A percentile compares a stretch with the other conserved stretches of the same genome.
Conservation (phyloP, 2,888 invertebrate genomes). For the Caenorhabditis sp. region DNA sequence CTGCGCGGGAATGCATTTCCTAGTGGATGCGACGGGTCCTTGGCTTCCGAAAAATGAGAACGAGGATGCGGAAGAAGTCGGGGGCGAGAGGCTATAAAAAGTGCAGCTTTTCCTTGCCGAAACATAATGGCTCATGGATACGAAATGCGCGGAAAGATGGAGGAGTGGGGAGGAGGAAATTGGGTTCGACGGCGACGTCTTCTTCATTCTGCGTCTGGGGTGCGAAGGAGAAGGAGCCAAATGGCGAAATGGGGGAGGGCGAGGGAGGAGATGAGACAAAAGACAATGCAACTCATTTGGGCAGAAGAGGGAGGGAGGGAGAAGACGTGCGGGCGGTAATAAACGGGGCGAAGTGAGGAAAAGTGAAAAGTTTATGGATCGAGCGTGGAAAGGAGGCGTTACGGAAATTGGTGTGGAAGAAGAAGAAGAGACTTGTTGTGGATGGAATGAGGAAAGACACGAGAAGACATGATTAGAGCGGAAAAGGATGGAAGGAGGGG, state of each 20-base stretch:
- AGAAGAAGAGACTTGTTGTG: conserved; percentile 37
- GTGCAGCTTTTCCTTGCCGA: conserved; percentile 23
- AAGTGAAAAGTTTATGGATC: conserved; percentile 59
- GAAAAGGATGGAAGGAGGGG: no score
- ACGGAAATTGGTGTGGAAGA: conserved; percentile 54
- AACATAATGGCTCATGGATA: conserved; percentile 58
- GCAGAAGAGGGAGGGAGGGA: conserved; percentile 14
- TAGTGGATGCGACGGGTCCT: conserved; percentile 33
- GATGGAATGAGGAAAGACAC: conserved; percentile 10
- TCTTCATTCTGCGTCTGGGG: no score
- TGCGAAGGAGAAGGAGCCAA: neutral
- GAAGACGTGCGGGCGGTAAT: conserved; percentile 23
- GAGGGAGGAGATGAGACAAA: no score
- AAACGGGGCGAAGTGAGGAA: conserved; percentile 43
- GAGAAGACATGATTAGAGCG: conserved; percentile 38
- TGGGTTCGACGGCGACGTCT: conserved; percentile 7
- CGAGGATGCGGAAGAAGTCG: conserved; percentile 4
- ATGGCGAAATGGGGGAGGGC: neutral
- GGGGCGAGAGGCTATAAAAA: conserved; percentile 28
- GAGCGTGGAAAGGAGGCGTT: conserved; percentile 25
- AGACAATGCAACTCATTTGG: no score
- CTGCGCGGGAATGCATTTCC: conserved; percentile 54
- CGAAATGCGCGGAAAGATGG: conserved; percentile 42
- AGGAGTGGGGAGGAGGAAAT: conserved; percentile 34
- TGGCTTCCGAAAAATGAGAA: conserved; percentile 43